A percentile compares a stretch with the other conserved stretches of the same genome.
phyloP scores from a whole-genome alignment of 1,140 invertebrate species.

The Phenacoccus solenopsis region DNA sequence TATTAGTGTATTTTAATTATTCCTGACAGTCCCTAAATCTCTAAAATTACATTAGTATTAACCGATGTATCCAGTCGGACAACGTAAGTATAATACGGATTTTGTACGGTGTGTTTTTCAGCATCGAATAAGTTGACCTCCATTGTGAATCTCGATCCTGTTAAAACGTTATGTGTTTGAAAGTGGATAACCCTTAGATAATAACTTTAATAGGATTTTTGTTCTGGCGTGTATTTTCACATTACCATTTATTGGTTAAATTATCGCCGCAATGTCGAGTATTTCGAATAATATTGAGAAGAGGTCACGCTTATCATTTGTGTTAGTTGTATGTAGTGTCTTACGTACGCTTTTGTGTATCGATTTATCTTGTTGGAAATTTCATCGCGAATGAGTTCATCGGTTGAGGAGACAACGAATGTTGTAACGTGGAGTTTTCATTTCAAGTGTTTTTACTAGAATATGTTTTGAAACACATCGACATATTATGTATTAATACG shows the following conservation, averaged over 20 bases:
- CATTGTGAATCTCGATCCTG: background rate
- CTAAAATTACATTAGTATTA: background rate
- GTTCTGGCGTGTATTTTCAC: background rate
- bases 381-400: background rate
- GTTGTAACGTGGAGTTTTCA: background rate
- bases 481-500: background rate
- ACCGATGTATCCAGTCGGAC: slow-evolving; percentile 41
- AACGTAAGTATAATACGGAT: slow-evolving; percentile 36
- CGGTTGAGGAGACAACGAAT: background rate
- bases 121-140: background rate
- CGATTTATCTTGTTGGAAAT: background rate
- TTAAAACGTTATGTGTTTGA: background rate
- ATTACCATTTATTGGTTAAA: background rate
- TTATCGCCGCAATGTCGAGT: background rate
- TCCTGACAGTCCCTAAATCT: background rate
- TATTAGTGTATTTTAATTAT: background rate
- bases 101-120: background rate
- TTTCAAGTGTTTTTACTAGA: background rate
- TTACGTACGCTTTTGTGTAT: background rate
- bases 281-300: no score
- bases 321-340: background rate
- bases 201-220: slow-evolving; percentile 18
- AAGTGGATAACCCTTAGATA: no score
- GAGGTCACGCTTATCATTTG: background rate
- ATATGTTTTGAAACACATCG: background rate